Percentiles rank a stretch among this genome's conserved stretches.
phyloP scores from a whole-genome alignment of 1,140 invertebrate genomes.

The Drosophila santomea region DNA sequence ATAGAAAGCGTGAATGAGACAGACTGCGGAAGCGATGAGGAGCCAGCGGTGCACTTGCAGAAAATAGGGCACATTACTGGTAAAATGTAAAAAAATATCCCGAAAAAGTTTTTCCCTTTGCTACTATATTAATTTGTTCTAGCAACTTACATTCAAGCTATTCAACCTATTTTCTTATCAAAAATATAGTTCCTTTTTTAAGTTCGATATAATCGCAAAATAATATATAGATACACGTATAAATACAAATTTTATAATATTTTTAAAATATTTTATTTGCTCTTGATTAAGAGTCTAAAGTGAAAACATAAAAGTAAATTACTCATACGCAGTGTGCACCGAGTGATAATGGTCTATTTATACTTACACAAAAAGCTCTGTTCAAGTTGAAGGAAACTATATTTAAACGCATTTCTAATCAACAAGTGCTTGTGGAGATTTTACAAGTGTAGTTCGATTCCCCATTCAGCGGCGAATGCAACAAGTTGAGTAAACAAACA shows the following conservation, averaged over 20 bases:
- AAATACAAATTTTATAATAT: too few relatives aligned
- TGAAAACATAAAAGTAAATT: background rate
- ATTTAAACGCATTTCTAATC: background rate
- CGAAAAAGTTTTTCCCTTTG: too few relatives aligned
- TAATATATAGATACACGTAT: too few relatives aligned
- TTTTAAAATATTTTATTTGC: too few relatives aligned
- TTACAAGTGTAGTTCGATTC: conserved; percentile 16
- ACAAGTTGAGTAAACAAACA: conserved; percentile 71
- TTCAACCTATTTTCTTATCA: too few relatives aligned
- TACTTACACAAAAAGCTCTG: too few relatives aligned
- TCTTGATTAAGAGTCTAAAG: too few relatives aligned
- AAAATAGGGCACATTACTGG: background rate
- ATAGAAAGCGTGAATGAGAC: conserved; percentile 1
- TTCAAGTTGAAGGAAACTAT: background rate
- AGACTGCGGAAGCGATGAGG: conserved; percentile 18
- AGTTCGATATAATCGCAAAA: too few relatives aligned
- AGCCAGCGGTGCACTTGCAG: background rate
- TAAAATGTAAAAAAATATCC: background rate
- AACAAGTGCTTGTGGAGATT: background rate
- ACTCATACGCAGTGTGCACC: background rate
- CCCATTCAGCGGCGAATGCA: conserved; percentile 60
- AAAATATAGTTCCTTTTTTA: too few relatives aligned
- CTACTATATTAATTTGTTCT: too few relatives aligned
- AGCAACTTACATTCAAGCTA: too few relatives aligned
- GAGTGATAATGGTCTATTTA: background rate